Evolutionary conservation across 2,888 invertebrate species (phyloP).

Genomic region (Tetrapedia diversipes): DNA sequence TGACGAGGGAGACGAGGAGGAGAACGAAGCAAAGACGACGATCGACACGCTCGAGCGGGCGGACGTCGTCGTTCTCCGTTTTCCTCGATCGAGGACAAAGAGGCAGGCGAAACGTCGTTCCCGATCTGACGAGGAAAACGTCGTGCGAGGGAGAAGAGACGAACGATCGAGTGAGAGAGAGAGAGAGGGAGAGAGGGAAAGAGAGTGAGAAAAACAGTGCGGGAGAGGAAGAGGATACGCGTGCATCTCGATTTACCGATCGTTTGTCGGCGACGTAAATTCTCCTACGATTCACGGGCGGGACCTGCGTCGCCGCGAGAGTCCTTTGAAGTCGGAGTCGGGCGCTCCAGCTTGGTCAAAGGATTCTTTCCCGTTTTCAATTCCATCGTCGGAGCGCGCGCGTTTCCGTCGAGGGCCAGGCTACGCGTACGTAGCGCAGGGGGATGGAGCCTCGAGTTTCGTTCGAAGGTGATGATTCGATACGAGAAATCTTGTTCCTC

Average conservation of each 20-base stretch:
- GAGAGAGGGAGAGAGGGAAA: constrained; percentile 12
- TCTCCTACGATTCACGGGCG: constrained; percentile 37
- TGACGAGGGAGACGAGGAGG: too few relatives aligned
- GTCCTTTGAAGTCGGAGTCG: constrained; percentile 21
- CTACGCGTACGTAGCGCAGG: too few relatives aligned
- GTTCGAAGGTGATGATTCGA: constrained; percentile 1
- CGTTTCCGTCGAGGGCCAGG: constrained; percentile 5
- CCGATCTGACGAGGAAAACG: too few relatives aligned
- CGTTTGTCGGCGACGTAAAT: constrained; percentile 59
- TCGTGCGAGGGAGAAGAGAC: too few relatives aligned
- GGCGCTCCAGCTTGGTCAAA: constrained; percentile 1
- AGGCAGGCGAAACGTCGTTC: too few relatives aligned
- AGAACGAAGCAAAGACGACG: too few relatives aligned
- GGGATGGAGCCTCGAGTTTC: constrained; percentile 1
- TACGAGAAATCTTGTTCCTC: constrained; percentile 32
- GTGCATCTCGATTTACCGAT: constrained; percentile 7
- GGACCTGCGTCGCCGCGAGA: constrained; percentile 1
- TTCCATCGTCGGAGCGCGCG: not conserved
- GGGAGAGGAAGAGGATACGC: too few relatives aligned
- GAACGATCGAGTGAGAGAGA: constrained; percentile 15
- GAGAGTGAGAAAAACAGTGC: not conserved
- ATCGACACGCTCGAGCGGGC: too few relatives aligned
- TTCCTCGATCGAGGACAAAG: too few relatives aligned
- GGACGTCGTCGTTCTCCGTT: too few relatives aligned
- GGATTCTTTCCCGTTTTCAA: constrained; percentile 5